A percentile compares a stretch with the other conserved stretches of the same genome.
Evolutionary conservation across 64 coral and sea anemone genomes (phyloP).

Genomic region (Orbicella faveolata): DNA sequence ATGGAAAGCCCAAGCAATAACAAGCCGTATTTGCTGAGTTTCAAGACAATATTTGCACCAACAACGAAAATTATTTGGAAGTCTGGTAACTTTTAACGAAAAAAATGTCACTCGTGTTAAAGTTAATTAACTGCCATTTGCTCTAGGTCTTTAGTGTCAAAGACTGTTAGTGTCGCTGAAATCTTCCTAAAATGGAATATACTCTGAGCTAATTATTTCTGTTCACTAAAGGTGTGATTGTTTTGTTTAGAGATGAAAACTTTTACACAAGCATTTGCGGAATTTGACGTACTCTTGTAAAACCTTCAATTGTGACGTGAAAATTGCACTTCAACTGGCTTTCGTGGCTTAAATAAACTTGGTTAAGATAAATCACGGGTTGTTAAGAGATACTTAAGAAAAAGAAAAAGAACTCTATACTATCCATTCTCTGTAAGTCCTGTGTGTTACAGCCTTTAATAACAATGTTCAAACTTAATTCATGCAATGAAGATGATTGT

Average conservation of each 20-base stretch:
- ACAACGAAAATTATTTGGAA: constrained; percentile 1
- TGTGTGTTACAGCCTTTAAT: background rate
- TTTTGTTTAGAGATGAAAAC: background rate
- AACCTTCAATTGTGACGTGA: background rate
- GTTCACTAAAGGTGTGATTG: background rate
- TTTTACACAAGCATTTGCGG: constrained; percentile 35
- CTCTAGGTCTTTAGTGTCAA: background rate
- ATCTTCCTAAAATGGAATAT: background rate
- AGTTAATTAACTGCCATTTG: background rate
- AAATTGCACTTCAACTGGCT: background rate
- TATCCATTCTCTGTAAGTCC: background rate
- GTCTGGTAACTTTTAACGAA: background rate
- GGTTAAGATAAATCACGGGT: background rate
- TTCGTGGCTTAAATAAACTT: background rate
- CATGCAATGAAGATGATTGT: background rate
- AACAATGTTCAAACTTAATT: background rate
- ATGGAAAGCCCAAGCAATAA: constrained; percentile 2
- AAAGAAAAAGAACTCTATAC: background rate
- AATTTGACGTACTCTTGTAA: background rate
- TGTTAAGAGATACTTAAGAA: background rate
- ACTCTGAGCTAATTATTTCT: background rate
- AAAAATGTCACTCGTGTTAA: background rate
- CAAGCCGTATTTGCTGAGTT: constrained; percentile 18
- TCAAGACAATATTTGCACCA: constrained; percentile 16
- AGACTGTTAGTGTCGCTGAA: background rate